Conservation (phyloP, 2,797 vertebrate genomes). For the Peromyscus eremicus region DNA sequence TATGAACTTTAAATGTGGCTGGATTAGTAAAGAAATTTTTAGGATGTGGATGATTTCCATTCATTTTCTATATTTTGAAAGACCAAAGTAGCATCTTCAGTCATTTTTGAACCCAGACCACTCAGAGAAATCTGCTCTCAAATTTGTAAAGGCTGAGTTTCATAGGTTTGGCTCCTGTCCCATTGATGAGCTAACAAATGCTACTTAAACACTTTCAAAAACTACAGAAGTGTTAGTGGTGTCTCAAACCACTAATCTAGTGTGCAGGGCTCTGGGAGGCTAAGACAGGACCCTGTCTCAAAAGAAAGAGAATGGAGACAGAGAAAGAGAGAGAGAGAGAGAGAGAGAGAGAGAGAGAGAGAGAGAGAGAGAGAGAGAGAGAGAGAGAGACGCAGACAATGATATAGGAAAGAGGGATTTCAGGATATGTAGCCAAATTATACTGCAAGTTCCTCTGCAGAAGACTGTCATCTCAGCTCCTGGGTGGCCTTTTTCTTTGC, state of each 20-base stretch:
- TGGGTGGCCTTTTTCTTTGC: constrained; percentile 62
- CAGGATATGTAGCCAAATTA: background rate
- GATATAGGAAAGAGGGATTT: background rate
- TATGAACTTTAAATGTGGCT: background rate
- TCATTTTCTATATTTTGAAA: constrained; percentile 48
- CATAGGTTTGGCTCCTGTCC: background rate
- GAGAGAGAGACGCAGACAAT: too few relatives aligned
- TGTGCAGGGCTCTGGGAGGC: background rate
- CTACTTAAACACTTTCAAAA: background rate
- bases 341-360: background rate
- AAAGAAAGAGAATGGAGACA: too few relatives aligned
- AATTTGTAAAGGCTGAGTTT: background rate
- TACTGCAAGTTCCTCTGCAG: background rate
- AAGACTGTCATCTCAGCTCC: constrained; percentile 25
- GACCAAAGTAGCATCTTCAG: background rate
- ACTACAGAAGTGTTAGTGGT: background rate
- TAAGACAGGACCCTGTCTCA: background rate
- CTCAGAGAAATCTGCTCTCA: background rate
- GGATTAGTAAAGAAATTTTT: background rate
- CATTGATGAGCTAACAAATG: background rate
- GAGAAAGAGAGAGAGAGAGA: background rate
- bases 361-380: background rate
- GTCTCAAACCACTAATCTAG: background rate
- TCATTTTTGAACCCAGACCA: background rate
- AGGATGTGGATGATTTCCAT: background rate